A percentile compares a stretch with the other conserved stretches of the same genome.
Conservation (phyloP, 2,113 vertebrate genomes). For the Mirza zaza region DNA sequence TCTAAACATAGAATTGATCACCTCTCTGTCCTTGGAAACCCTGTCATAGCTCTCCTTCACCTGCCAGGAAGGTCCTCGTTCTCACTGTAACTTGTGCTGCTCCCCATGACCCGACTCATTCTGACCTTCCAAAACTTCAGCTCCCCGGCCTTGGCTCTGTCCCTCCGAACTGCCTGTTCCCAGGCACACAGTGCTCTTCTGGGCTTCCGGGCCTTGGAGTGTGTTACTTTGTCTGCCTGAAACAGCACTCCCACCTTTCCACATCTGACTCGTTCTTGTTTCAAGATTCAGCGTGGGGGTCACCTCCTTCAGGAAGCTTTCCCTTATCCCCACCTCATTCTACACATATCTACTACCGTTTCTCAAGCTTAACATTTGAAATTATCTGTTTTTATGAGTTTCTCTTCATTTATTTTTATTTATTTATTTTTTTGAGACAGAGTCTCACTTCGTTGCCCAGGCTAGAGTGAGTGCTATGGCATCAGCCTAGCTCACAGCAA, state of each 20-base stretch:
- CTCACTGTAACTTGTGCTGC: neutral
- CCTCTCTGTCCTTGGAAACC: neutral
- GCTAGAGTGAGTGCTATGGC: no score
- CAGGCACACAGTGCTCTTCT: neutral
- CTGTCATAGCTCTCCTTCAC: neutral
- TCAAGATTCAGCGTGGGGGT: neutral
- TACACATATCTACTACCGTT: neutral
- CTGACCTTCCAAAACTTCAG: neutral
- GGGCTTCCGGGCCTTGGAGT: neutral
- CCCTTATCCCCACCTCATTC: neutral
- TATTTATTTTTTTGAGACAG: no score
- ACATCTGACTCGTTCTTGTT: slow-evolving; percentile 16
- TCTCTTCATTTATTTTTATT: slow-evolving; percentile 7
- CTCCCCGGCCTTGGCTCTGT: neutral
- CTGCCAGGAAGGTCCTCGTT: neutral
- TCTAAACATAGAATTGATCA: neutral
- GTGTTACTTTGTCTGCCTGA: neutral
- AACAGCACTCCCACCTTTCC: slow-evolving; percentile 1
- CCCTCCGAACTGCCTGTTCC: neutral
- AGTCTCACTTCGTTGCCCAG: no score
- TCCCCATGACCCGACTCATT: neutral
- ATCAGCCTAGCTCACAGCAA: no score
- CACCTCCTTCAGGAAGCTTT: neutral
- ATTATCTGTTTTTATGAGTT: neutral
- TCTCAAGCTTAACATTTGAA: slow-evolving; percentile 18